Percentiles rank a stretch among this genome's conserved stretches.
phyloP scores from a whole-genome alignment of 2,113 vertebrate species.

The Datnioides undecimradiatus region DNA sequence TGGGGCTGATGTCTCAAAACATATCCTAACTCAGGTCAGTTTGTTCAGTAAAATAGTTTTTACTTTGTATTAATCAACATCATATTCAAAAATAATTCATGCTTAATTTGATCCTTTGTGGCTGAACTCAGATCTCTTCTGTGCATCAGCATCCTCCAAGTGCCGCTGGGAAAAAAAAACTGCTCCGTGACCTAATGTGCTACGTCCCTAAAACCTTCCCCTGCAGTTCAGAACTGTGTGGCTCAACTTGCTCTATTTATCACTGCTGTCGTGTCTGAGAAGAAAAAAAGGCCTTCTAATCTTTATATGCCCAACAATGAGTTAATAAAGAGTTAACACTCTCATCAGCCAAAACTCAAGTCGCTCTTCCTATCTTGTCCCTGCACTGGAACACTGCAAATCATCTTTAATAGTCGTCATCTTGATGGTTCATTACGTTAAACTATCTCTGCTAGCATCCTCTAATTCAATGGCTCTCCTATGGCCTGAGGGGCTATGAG shows the following conservation, averaged over 20 bases:
- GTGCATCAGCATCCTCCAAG: slow-evolving; percentile 5
- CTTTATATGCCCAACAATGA: slow-evolving; percentile 42
- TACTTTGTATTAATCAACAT: background rate
- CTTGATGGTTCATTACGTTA: slow-evolving; percentile 82
- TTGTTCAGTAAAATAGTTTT: background rate
- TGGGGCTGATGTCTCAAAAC: background rate
- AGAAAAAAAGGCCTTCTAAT: slow-evolving; percentile 6
- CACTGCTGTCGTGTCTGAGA: background rate
- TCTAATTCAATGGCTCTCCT: slow-evolving; percentile 80
- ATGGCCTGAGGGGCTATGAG: slow-evolving; percentile 72
- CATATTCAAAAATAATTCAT: background rate
- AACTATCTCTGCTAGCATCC: slow-evolving; percentile 80
- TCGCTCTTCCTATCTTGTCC: slow-evolving; percentile 48
- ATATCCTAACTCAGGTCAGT: no score
- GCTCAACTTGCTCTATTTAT: slow-evolving; percentile 13
- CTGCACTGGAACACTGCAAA: slow-evolving; percentile 62
- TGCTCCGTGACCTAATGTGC: slow-evolving; percentile 31
- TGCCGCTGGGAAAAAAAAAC: slow-evolving; percentile 20
- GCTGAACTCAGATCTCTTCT: background rate
- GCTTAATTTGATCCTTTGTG: background rate
- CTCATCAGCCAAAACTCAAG: slow-evolving; percentile 49
- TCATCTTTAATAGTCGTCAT: slow-evolving; percentile 81
- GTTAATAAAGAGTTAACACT: slow-evolving; percentile 52
- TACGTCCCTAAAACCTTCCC: slow-evolving; percentile 13
- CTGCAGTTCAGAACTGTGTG: slow-evolving; percentile 8